Base-by-base conservation (phyloP, 2,888 invertebrate genomes). In the Mactromeris polynyma region DNA sequence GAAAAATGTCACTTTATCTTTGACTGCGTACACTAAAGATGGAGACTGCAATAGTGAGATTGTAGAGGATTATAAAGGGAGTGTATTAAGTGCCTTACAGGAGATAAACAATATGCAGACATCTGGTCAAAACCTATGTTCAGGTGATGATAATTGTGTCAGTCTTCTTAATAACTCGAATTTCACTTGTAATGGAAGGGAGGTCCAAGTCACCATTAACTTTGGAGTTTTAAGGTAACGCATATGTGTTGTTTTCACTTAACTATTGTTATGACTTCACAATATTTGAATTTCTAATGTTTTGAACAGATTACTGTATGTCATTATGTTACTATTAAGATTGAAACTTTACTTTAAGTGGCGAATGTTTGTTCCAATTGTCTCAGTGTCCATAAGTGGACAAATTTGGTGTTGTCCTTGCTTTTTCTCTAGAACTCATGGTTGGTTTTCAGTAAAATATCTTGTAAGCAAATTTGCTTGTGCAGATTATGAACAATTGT, bases 151-250 rank as follows among this genome's bases (percentile, higher is more conserved):
- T 7, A 38, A 26, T 21, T 88, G 86, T 69, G 7, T 38, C 6
- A 7, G 42, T 19, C 46, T 31, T 38, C 17, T 81, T 9, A 46
- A n/a, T 38, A 14, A 64, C 38, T 21, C 79, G 0, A 46, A 51
- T 7, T 79, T 83, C 54, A 51, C 26, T 19, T 84, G 81, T 69
- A 40, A 80, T 19, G 86, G 58, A 9, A 78, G 73, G 6, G 38
- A 40, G n/a, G 77, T 86, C 42, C 14, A 6, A 40, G 78, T 86
- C 3, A 40, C 64, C 19, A 58, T 86, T 31, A 36, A 84, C 42
- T 89, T 89, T 81, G 89, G 89, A 77, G 26, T 46, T n/a, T 14
- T 81, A 73, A 86, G 81, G 89, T 89, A 83, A 81, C 26, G 6
- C 9, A 58, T 58, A 58, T 58, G 21, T n/a, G n/a, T n/a, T n/a